Conservation (phyloP, 2,113 vertebrate species). For the Notarius lentiginosus region DNA sequence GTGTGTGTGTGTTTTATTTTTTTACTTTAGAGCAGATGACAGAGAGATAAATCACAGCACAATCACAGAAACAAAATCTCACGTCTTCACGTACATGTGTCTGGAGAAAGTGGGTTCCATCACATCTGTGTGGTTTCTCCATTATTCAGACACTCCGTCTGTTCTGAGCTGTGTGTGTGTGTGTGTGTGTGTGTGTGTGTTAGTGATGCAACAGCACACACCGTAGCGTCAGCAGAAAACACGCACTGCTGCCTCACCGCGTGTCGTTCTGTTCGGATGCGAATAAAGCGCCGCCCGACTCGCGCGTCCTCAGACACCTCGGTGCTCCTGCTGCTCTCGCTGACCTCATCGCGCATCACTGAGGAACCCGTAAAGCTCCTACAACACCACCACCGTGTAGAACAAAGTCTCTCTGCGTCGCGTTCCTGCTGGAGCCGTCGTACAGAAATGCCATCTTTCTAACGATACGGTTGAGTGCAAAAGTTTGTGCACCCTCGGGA, state of each 20-base stretch:
- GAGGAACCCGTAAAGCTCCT: neutral
- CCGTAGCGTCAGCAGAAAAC: neutral
- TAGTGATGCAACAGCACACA: neutral
- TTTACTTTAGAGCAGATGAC: neutral
- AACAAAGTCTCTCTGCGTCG: neutral
- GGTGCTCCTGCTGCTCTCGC: neutral
- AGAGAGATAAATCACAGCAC: conserved; percentile 1
- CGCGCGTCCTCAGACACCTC: neutral
- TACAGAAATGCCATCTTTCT: neutral
- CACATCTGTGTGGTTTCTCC: neutral
- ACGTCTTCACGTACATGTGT: neutral
- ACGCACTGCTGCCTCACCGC: neutral
- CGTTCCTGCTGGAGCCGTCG: too few species aligned
- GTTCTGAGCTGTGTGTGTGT: neutral
- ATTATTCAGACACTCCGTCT: neutral
- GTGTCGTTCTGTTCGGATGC: neutral
- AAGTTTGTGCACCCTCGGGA: neutral
- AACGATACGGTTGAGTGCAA: neutral
- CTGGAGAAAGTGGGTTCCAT: neutral
- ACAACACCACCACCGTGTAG: neutral
- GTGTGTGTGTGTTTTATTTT: neutral
- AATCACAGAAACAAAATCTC: neutral
- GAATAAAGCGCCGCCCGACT: neutral
- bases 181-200: neutral
- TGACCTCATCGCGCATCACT: neutral